Base-by-base conservation (phyloP, 2,888 invertebrate species). In the Melipona beecheii region DNA sequence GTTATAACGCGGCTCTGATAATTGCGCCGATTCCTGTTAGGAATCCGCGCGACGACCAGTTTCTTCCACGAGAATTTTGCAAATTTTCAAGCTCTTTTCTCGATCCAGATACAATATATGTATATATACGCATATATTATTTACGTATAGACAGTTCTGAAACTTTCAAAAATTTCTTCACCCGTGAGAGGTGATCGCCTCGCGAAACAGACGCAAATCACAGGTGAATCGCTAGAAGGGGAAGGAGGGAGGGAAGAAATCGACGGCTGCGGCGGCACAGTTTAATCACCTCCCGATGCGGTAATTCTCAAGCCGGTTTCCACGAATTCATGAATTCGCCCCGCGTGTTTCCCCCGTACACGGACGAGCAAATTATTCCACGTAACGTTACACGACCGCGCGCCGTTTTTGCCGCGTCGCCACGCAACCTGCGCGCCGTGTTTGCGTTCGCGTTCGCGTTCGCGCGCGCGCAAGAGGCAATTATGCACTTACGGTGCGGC, bases 401-500 rank as follows among this genome's bases (percentile, higher is more conserved):
- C 50, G 75, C 58, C 66, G 71, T 68, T 75, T 85, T 84, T 78
- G 74, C 74, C 71, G 52, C 27, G 66, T 50, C 73, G 56, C 74
- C 72, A 72, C 79, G 84, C 84, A 75, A 83, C 77, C 15, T 49
- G 78, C 71, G 83, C 75, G 75, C 70, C 74, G 31, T 31, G 86
- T 62, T 73, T 64, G 72, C 66, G 74, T 64, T 49, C 17, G 71
- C 78, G 86, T 62, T 73, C 64, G 72, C 66, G 74, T 64, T 49
- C 31, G 71, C 77, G 78, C 86, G 83, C 80, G 86, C 84, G 78
- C 75, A 86, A 78, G 70, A 88, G 76, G 88, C 87, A 89, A 89
- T 89, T 89, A 89, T 78, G 85, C 80, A 85, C 83, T 87, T 84
- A 85, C 88, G 86, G 86, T 83, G 86, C 77, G 65, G 83, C 84